Evolutionary conservation across 2,888 invertebrate species (phyloP).

Genomic region (Amitus sp.): DNA sequence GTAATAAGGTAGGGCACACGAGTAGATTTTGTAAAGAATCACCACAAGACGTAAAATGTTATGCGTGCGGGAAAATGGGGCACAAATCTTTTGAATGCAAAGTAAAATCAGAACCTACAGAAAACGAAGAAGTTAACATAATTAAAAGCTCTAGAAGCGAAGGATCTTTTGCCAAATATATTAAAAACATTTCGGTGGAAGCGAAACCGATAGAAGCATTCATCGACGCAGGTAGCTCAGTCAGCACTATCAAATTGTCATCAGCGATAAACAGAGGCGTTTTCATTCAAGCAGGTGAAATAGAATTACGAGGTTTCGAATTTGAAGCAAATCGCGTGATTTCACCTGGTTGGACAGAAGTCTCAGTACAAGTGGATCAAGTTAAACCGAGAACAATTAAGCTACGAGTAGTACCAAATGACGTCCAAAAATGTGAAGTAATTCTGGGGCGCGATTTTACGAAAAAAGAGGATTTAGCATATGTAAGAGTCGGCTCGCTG

Average conservation of each 20-base stretch:
- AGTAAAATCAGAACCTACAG: too few species aligned
- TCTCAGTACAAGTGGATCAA: not conserved
- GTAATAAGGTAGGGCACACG: not conserved
- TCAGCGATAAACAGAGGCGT: not conserved
- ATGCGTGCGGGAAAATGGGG: not conserved
- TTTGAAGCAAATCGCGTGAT: not conserved
- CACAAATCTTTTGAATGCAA: constrained; percentile 2
- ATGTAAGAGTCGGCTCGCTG: not conserved
- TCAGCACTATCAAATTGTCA: not conserved
- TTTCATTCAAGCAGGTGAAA: not conserved
- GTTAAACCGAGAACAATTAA: not conserved
- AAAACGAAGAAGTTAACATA: constrained; percentile 1
- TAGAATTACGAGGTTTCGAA: constrained; percentile 1
- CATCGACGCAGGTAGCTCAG: constrained; percentile 1
- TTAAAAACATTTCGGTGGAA: not conserved
- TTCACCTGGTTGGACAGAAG: not conserved
- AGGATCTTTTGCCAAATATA: too few species aligned
- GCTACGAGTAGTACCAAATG: constrained; percentile 8
- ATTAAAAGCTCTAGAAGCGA: too few species aligned
- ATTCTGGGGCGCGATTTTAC: constrained; percentile 7
- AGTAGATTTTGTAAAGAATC: not conserved
- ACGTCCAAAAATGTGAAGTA: not conserved
- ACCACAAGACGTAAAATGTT: not conserved
- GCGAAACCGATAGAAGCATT: constrained; percentile 2
- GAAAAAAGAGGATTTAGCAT: not conserved